phyloP scores from a whole-genome alignment of 2,888 invertebrate genomes.

The Tridacna gigas region DNA sequence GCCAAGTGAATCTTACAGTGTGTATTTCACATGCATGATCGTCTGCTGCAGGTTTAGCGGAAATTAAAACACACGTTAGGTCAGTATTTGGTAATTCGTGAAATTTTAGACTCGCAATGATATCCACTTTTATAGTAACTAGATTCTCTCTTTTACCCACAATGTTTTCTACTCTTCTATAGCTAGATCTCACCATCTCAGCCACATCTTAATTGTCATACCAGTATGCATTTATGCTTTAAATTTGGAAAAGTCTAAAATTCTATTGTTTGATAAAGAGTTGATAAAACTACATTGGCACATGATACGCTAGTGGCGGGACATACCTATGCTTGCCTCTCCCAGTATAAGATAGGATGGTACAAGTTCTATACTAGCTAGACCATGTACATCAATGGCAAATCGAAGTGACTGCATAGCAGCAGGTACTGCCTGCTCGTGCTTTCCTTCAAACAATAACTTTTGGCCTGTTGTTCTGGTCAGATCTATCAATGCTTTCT shows the following conservation, averaged over 20 bases:
- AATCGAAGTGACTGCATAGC: constrained; percentile 84
- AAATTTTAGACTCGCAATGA: too few species aligned
- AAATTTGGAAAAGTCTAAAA: background rate
- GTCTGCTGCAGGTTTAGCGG: too few species aligned
- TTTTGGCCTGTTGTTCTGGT: constrained; percentile 84
- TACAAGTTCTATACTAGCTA: constrained; percentile 84
- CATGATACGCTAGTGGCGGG: background rate
- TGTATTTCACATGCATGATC: too few species aligned
- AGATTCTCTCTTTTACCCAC: background rate
- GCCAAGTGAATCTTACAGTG: too few species aligned
- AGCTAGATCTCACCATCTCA: background rate
- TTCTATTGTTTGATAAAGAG: background rate
- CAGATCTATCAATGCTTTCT: constrained; percentile 84
- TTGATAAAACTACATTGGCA: background rate
- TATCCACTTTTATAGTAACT: too few species aligned
- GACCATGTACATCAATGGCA: constrained; percentile 84
- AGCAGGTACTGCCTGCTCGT: constrained; percentile 85
- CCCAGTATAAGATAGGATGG: constrained; percentile 85
- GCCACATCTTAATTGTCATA: background rate
- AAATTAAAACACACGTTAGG: too few species aligned
- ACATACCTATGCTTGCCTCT: constrained; percentile 84
- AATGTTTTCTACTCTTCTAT: background rate
- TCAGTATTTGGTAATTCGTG: too few species aligned
- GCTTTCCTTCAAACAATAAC: constrained; percentile 84
- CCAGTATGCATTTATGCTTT: background rate